Conservation (phyloP, 2,888 invertebrate genomes). For the Malthinus flaveolus region DNA sequence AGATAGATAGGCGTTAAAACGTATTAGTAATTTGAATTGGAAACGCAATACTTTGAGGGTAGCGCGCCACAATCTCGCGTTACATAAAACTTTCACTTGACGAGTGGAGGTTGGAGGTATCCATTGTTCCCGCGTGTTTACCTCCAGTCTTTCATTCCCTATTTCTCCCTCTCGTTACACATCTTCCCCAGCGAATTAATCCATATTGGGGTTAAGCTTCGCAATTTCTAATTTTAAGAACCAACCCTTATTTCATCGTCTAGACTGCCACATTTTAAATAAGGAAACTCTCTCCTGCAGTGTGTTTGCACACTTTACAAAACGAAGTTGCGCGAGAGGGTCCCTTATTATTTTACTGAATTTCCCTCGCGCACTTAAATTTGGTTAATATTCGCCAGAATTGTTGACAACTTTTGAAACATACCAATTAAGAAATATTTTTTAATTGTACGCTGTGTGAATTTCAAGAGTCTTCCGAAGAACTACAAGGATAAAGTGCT, state of each 20-base stretch:
- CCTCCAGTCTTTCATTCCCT: conserved; percentile 9
- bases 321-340: no score
- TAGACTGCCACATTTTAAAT: conserved; percentile 17
- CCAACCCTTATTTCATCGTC: conserved; percentile 18
- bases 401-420: background rate
- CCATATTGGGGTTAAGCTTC: conserved; percentile 17
- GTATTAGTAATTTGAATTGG: no score
- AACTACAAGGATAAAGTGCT: conserved; percentile 5
- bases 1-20: no score
- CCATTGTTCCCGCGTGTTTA: conserved; percentile 1
- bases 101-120: no score
- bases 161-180: conserved; percentile 5
- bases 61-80: no score
- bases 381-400: background rate
- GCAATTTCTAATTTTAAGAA: conserved; percentile 23
- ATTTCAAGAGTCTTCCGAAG: background rate
- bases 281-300: no score
- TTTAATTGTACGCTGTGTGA: conserved; percentile 4
- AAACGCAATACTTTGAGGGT: no score
- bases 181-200: conserved; percentile 7
- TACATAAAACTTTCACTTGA: no score
- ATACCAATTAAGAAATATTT: background rate
- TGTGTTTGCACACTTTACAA: no score
- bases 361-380: background rate
- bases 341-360: background rate